Evolutionary conservation across 2,797 vertebrate species (phyloP).

Genomic region (Schizopygopsis pylzovi): DNA sequence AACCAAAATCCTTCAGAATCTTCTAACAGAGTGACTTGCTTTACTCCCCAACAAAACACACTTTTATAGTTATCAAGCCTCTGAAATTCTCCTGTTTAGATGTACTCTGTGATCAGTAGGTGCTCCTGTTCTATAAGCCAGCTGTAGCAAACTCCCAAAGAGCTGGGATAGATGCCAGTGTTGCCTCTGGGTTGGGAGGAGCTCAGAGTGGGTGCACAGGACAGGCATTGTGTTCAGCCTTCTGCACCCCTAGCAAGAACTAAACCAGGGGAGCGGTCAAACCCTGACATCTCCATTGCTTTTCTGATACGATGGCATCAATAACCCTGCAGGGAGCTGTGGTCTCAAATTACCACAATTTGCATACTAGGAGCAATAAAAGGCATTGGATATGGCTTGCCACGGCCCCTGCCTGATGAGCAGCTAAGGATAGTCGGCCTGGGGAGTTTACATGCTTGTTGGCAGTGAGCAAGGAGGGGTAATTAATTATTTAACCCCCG

Average conservation of each 20-base stretch:
- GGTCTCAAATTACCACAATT: constrained; percentile 78
- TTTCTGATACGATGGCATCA: constrained; percentile 72
- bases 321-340: constrained; percentile 73
- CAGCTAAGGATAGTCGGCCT: constrained; percentile 51
- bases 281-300: constrained; percentile 63
- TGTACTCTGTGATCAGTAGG: constrained; percentile 44
- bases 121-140: constrained; percentile 48
- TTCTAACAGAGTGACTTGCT: background rate
- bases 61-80: constrained; percentile 6
- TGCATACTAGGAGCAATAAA: constrained; percentile 79
- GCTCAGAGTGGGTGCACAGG: constrained; percentile 52
- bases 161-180: constrained; percentile 34
- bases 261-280: constrained; percentile 51
- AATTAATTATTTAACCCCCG: constrained; percentile 63
- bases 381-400: constrained; percentile 74
- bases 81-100: constrained; percentile 33
- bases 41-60: constrained; percentile 1
- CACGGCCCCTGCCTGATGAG: constrained; percentile 38
- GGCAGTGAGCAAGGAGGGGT: constrained; percentile 50
- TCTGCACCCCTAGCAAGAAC: constrained; percentile 56
- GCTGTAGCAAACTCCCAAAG: constrained; percentile 53
- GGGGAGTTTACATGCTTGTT: constrained; percentile 54
- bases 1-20: background rate
- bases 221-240: constrained; percentile 59
- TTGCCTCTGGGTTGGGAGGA: constrained; percentile 44